Conservation (phyloP, 2,797 vertebrate species). For the Paguma larvata region DNA sequence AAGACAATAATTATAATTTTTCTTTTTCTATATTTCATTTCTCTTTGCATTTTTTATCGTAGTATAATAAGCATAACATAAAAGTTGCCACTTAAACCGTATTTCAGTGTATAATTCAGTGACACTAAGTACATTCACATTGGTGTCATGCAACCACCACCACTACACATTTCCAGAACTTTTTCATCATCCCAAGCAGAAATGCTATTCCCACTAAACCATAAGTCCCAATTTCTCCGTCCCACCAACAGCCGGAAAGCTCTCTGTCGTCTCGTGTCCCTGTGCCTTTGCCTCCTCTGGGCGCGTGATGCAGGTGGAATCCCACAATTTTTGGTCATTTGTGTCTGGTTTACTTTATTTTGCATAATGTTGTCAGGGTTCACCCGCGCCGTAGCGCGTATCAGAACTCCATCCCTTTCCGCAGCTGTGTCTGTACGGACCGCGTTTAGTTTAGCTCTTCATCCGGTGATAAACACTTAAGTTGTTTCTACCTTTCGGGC, state of each 20-base stretch:
- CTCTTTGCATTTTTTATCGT: not conserved
- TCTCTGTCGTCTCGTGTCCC: too few relatives aligned
- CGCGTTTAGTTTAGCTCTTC: not conserved
- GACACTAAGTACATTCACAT: not conserved
- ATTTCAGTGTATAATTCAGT: not conserved
- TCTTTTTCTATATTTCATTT: not conserved
- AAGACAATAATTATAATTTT: not conserved
- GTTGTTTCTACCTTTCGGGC: not conserved
- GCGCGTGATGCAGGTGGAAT: too few relatives aligned
- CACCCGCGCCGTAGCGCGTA: accelerated
- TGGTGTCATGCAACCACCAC: not conserved
- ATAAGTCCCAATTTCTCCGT: not conserved
- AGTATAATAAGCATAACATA: not conserved
- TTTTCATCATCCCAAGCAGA: too few relatives aligned
- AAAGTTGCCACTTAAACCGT: not conserved
- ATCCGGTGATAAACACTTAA: not conserved
- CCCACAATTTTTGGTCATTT: not conserved
- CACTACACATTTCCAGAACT: not conserved
- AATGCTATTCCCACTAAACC: too few relatives aligned
- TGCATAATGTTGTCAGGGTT: not conserved
- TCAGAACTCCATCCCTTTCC: not conserved
- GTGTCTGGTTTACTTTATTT: not conserved
- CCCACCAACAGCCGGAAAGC: not conserved
- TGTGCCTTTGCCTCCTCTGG: too few relatives aligned
- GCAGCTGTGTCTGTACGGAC: not conserved